These are phyloP conservation scores for Mimumesa dahlbomi DNA, from an alignment of 2,888 invertebrate genomes.

Conservation along the genomic window DNA sequence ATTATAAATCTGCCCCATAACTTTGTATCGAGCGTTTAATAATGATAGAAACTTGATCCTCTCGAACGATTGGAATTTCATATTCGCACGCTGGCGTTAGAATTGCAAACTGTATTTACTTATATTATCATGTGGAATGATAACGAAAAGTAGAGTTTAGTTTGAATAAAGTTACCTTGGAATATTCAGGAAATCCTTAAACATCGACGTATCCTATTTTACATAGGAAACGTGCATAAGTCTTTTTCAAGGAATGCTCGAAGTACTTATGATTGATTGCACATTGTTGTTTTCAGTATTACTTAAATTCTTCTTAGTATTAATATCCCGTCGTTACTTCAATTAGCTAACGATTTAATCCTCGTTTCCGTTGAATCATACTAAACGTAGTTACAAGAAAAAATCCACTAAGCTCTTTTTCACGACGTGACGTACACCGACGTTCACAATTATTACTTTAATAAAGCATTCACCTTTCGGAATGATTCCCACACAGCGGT, in stretches of 20 bases:
- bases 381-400: conserved; percentile 7
- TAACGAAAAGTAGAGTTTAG: background rate
- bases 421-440: background rate
- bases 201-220: background rate
- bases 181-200: background rate
- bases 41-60: conserved; percentile 8
- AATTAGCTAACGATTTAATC: conserved; percentile 16
- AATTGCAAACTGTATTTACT: background rate
- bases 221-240: background rate
- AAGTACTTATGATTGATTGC: conserved; percentile 23
- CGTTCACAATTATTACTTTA: no score
- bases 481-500: background rate
- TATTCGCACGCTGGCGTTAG: background rate
- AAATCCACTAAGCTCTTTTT: background rate
- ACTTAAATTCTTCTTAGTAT: background rate
- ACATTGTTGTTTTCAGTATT: conserved; percentile 2
- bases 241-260: conserved; percentile 8
- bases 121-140: conserved; percentile 3
- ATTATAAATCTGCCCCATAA: conserved; percentile 9
- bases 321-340: conserved; percentile 1
- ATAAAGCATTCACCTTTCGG: no score
- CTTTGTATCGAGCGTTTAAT: no score
- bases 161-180: background rate
- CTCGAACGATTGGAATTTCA: background rate
- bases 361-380: conserved; percentile 16